These are phyloP conservation scores for Formica selysi DNA, from an alignment of 1,140 invertebrate species.

Conservation along the genomic window DNA sequence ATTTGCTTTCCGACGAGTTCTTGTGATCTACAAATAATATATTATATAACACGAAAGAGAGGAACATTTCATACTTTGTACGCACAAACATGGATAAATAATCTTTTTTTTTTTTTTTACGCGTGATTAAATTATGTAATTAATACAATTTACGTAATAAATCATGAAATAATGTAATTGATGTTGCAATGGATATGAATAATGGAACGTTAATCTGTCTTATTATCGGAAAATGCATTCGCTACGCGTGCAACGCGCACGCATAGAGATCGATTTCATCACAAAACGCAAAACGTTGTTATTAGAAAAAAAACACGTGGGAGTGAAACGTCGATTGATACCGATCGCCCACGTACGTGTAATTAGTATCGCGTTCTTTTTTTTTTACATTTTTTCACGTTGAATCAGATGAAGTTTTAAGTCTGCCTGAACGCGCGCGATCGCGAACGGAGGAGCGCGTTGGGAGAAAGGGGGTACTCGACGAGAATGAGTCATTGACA, in stretches of 20 bases:
- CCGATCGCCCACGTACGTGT: conserved; percentile 14
- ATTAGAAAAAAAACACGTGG: conserved; percentile 6
- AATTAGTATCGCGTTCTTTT: conserved; percentile 49
- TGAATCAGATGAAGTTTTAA: conserved; percentile 46
- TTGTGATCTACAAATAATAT: background rate
- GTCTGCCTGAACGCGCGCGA: conserved; percentile 41
- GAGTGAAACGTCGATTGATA: conserved; percentile 37
- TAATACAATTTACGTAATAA: background rate
- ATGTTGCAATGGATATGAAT: conserved; percentile 10
- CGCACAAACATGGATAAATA: background rate
- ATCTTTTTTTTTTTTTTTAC: background rate
- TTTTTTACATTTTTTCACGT: conserved; percentile 44
- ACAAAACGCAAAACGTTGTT: conserved; percentile 24
- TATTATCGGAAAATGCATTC: background rate
- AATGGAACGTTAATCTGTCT: background rate
- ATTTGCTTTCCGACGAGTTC: background rate
- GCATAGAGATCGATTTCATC: conserved; percentile 3
- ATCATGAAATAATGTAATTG: background rate
- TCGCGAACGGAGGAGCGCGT: conserved; percentile 30
- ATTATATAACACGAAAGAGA: background rate
- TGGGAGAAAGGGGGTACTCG: conserved; percentile 26
- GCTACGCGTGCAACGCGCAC: no score
- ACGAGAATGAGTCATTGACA: conserved; percentile 64
- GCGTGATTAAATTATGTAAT: background rate
- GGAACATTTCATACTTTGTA: background rate